Evolutionary conservation across 2,113 vertebrate genomes (phyloP).

Genomic region (Mionectes macconnelli): DNA sequence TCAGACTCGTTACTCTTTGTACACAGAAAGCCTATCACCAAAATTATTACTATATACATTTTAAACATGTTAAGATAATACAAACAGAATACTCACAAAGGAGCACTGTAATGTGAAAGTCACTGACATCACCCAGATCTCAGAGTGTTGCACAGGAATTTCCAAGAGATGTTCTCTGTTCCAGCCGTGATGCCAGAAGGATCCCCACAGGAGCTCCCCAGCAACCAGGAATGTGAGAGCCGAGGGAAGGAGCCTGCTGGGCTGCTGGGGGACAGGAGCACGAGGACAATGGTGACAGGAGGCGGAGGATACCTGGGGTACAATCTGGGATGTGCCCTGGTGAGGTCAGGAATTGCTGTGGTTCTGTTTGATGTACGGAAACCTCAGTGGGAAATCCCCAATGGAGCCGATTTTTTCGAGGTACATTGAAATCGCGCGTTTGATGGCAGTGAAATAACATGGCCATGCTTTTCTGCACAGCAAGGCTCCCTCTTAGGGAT

Average conservation of each 20-base stretch:
- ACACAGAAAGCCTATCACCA: background rate
- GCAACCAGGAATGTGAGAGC: slow-evolving; percentile 17
- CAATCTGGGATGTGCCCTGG: slow-evolving; percentile 81
- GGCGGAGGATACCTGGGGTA: slow-evolving; percentile 92
- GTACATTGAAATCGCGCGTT: slow-evolving; percentile 42
- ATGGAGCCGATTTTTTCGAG: slow-evolving; percentile 80
- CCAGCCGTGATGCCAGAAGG: slow-evolving; percentile 51
- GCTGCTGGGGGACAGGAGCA: background rate
- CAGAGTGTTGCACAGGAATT: background rate
- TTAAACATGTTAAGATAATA: background rate
- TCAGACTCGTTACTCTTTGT: background rate
- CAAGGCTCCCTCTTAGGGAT: background rate
- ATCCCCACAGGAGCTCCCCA: slow-evolving; percentile 22
- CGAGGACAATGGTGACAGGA: slow-evolving; percentile 86
- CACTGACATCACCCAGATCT: background rate
- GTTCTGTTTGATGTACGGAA: slow-evolving; percentile 83
- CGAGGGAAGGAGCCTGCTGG: background rate
- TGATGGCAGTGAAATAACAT: background rate
- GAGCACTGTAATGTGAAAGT: background rate
- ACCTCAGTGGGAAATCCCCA: slow-evolving; percentile 78
- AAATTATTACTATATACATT: background rate
- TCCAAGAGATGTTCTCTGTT: background rate
- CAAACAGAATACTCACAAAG: background rate
- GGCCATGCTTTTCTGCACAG: background rate
- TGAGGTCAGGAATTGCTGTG: slow-evolving; percentile 76